Base-by-base conservation (phyloP, 2,888 invertebrate species). In the Heliconius cydno region DNA sequence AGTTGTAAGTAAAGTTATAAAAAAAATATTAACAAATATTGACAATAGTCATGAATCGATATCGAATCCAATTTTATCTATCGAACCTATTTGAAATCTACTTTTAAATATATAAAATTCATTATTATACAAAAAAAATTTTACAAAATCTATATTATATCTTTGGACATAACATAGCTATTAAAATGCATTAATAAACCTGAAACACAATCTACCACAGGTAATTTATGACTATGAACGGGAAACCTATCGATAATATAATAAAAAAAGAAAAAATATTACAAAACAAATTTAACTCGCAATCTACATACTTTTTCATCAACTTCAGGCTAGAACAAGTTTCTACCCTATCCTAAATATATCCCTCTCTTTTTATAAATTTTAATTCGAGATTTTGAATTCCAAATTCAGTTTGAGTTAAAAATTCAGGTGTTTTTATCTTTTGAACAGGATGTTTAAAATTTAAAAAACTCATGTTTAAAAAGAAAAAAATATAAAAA, bases 131-230 rank as follows among this genome's bases (percentile, higher is more conserved):
- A 68, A 41, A 6, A 6, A 65, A 63, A 65, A 15, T 65, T 13
- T 41, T n/a, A 68, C 6, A 68, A 38, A 12, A 70, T 13, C n/a
- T 70, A 70, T 41, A 70, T 70, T 68, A 38, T n/a, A 34, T 70
- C 68, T 70, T 70, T 70, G 68, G 38, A 41, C 38, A 68, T 68
- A 68, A 68, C n/a, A 68, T 34, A 68, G 5, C 2, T 68, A 38
- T 68, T 67, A n/a, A 68, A n/a, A 68, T 68, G n/a, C 68, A 34
- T 4, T 67, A 67, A 38, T 28, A 68, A 34, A 38, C 7, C 30
- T 4, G 22, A 67, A 68, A 68, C 38, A 38, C n/a, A 68, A 38
- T 15, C 10, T 22, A 60, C 10, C n/a, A 4, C n/a, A 60, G 34
- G 2, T 12, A 60, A 70, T 65, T 13, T 65, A 65, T 25, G 34